Evolutionary conservation across 2,113 vertebrate genomes (phyloP).

Genomic region (Anolis sagrei): DNA sequence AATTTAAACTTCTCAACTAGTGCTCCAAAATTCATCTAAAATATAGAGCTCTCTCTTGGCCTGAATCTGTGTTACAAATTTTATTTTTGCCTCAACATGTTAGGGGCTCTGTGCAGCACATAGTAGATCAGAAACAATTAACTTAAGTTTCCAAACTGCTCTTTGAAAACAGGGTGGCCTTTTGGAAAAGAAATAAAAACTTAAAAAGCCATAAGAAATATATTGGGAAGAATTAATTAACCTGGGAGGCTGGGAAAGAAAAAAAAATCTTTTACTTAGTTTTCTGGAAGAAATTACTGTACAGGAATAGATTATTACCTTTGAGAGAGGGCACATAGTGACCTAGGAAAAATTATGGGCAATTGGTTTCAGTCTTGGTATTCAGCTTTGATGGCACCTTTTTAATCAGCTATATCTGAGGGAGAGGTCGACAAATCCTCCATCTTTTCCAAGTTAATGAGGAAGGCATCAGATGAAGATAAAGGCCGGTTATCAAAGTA

Average conservation of each 20-base stretch:
- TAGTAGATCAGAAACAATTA: neutral
- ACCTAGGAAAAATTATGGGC: neutral
- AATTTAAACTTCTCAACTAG: neutral
- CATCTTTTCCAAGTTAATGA: slow-evolving; percentile 28
- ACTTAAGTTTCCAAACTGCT: neutral
- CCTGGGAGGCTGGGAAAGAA: neutral
- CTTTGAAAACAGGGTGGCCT: neutral
- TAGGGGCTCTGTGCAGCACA: neutral
- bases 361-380: slow-evolving; percentile 11
- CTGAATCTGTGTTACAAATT: neutral
- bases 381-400: neutral
- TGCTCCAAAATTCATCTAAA: neutral
- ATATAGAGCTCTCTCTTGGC: neutral
- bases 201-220: neutral
- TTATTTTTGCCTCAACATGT: neutral
- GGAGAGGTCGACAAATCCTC: neutral
- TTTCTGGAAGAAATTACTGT: neutral
- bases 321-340: neutral
- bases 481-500: slow-evolving; percentile 24
- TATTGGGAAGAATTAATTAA: neutral
- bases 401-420: slow-evolving; percentile 23
- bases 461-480: slow-evolving; percentile 15
- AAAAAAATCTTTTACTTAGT: neutral
- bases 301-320: slow-evolving; percentile 6
- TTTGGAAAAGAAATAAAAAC: neutral